Evolutionary conservation across 2,797 vertebrate genomes (phyloP), one percentile per base, ranked within the genome.

Genomic region (Hybognathus amarus): DNA sequence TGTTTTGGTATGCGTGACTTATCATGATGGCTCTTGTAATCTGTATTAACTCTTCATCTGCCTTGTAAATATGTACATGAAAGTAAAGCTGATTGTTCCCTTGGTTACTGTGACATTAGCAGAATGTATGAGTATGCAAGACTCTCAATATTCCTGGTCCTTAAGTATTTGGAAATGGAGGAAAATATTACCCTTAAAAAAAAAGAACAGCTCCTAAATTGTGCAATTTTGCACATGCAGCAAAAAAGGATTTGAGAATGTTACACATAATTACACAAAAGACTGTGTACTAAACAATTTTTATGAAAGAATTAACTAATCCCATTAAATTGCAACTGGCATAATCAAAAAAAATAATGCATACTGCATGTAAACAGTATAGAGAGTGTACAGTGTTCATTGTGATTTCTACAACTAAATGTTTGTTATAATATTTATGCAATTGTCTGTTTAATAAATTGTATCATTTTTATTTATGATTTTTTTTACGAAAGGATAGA

Each of bases 81-180:
- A 69, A 56, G 22, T 69, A 27, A 79, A 27, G 47, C 64, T 69
- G 77, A 54, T 42, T 30, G 76, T 64, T 77, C 18, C 64, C 3
- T 77, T 15, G 40, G 13, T 10, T 64, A 20, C 18, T 27, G 8
- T 77, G 15, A 22, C 56, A 33, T 7, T 63, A 13, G 11, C 5
- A 7, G 40, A 27, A 24, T 30, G 24, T 30, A 50, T 27, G 15
- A 12, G 45, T 20, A 33, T 52, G 2, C 6, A 52, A 20, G 18
- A 6, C 24, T 30, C 17, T 6, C 1, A 5, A 50, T 22, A 50
- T 71, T 4, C 4, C 17, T 30, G 15, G 4, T 73, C 17, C 17
- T 70, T 4, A 27, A 17, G 13, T 63, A 30, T 63, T 63, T 63
- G 27, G 10, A 27, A 33, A 30, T 33, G 33, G 18, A 22, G 10